Evolutionary conservation across 2,113 vertebrate genomes (phyloP), one percentile per base, ranked within the genome.

Genomic region (Periophthalmus modestus): DNA sequence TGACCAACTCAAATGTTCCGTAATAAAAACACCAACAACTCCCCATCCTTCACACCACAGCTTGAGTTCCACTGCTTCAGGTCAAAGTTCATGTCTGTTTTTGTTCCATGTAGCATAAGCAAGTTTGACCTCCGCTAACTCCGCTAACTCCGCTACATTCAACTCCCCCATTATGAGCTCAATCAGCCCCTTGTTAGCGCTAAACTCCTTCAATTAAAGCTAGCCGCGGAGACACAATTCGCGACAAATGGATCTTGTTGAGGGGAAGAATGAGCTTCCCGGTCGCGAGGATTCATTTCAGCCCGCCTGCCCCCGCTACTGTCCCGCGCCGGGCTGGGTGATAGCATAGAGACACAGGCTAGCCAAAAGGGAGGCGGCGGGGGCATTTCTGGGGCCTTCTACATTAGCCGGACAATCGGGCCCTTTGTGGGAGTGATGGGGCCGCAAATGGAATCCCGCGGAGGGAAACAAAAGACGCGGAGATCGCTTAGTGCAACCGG

Each of bases 401-500:
- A 89, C 92, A 94, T 95, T 95, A 94, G 91, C 78, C 90, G 77
- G 96, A 99, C 96, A 99, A 95, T 91, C 77, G 83, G 77, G 71
- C 48, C 74, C 90, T 93, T 98, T 99, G 97, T 98, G 93, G 66
- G 86, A 86, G 91, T 89, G 85, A 93, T 95, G 91, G 92, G 89
- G 84, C 83, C 92, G 92, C 90, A 94, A 95, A 95, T 94, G 93
- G 94, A 88, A 89, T 89, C 78, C 84, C 61, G n/a, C 69, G 6
- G 74, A 89, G 95, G 93, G 94, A 95, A 96, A 95, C 92, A 94
- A 95, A 90, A 94, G 94, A 94, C 89, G 88, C 89, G 90, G 92
- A 94, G 96, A 95, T 95, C 89, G 93, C 92, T 95, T 93, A 90
- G 88, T 95, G 97, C 92, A 98, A 98, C 94, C 92, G 79, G 94